phyloP scores from a whole-genome alignment of 2,113 vertebrate genomes.

The Urocolius indicus region DNA sequence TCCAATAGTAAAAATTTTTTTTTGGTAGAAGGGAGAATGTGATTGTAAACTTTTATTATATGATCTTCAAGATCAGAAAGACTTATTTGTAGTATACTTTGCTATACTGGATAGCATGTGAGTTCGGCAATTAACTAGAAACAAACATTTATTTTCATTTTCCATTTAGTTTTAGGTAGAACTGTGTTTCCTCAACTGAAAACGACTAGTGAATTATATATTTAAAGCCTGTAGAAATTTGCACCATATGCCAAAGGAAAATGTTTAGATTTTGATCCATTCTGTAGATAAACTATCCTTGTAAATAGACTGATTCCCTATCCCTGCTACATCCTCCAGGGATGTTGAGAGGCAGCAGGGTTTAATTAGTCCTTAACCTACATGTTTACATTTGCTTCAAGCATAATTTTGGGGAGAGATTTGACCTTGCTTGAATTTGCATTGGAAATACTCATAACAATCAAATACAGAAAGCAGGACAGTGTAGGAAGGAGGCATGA shows the following conservation, averaged over 20 bases:
- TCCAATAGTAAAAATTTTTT: not conserved
- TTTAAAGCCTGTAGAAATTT: not conserved
- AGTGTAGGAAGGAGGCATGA: not conserved
- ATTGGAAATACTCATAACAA: not conserved
- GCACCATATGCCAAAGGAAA: not conserved
- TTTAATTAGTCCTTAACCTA: constrained; percentile 1
- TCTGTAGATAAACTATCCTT: not conserved
- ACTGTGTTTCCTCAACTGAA: not conserved
- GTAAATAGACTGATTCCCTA: not conserved
- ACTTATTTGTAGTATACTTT: not conserved
- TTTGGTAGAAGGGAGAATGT: not conserved
- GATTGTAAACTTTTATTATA: not conserved
- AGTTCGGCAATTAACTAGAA: not conserved
- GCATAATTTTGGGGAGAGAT: not conserved
- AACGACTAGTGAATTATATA: not conserved
- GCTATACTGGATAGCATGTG: not conserved
- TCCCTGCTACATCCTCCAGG: not conserved
- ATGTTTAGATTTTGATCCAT: not conserved
- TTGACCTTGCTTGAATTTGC: not conserved
- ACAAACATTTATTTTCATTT: not conserved
- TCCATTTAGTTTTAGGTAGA: not conserved
- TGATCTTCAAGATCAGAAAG: not conserved
- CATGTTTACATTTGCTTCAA: not conserved
- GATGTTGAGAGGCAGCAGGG: not conserved
- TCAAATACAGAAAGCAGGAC: not conserved